Percentiles rank a stretch among this genome's conserved stretches.
Evolutionary conservation across 92 coral and sea anemone genomes (phyloP).

Genomic region (Parazoanthus atlanticus): DNA sequence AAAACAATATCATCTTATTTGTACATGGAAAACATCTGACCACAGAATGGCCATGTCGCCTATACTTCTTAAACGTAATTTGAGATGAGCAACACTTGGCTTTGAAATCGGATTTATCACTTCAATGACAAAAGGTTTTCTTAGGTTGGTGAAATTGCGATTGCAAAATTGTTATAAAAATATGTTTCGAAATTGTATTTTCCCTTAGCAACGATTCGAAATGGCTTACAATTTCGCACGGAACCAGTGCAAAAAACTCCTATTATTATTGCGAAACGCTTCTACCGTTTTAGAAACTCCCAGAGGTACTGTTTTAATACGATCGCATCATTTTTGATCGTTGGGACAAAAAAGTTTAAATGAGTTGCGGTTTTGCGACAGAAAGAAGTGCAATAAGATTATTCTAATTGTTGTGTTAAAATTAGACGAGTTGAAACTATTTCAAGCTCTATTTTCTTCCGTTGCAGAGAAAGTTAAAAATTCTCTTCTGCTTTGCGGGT

Average conservation of each 20-base stretch:
- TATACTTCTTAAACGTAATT: conserved; percentile 27
- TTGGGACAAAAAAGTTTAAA: neutral
- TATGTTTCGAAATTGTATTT: neutral
- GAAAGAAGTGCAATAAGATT: neutral
- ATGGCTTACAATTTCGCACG: neutral
- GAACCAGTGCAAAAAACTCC: neutral
- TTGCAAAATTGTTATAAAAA: neutral
- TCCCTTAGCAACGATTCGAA: neutral
- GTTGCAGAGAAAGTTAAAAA: neutral
- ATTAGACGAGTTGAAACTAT: neutral
- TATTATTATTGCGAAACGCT: neutral
- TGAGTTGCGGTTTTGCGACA: conserved; percentile 1
- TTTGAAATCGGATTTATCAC: conserved; percentile 7
- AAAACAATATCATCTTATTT: conserved; percentile 39
- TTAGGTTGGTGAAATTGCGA: neutral
- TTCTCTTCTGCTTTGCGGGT: neutral
- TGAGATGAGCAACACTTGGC: conserved; percentile 27
- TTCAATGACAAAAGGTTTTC: conserved; percentile 17
- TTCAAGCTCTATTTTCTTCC: neutral
- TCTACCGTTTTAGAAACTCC: neutral
- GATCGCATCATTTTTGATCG: conserved; percentile 20
- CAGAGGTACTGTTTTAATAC: neutral
- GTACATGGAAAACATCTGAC: conserved; percentile 32
- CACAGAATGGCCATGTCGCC: conserved; percentile 23
- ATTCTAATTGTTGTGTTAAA: neutral